Evolutionary conservation across 2,888 invertebrate genomes (phyloP).

Genomic region (Prosapia bicincta): DNA sequence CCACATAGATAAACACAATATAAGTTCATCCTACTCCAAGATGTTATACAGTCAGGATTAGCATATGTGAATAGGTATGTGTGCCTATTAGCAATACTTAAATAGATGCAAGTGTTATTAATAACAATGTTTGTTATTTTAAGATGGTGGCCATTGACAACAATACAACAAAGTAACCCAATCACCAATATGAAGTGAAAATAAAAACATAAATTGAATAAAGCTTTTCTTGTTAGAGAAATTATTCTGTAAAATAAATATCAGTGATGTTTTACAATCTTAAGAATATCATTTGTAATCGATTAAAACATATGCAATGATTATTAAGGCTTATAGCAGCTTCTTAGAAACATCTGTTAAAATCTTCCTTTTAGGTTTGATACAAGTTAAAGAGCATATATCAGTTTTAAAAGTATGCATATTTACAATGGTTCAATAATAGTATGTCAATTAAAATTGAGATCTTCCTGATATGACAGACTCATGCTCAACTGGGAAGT

Average conservation of each 20-base stretch:
- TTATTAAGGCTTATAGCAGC: neutral
- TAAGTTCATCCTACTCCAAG: too few species aligned
- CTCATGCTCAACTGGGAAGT: neutral
- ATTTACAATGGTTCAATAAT: neutral
- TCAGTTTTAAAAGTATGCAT: neutral
- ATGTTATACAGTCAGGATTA: too few species aligned
- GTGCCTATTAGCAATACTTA: too few species aligned
- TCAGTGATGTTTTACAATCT: neutral
- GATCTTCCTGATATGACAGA: neutral
- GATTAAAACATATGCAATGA: neutral
- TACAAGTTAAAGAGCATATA: neutral
- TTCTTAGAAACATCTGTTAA: neutral
- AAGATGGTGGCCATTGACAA: too few species aligned
- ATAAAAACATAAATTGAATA: neutral
- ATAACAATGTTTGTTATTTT: too few species aligned
- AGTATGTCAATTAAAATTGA: neutral
- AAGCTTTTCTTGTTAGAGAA: neutral
- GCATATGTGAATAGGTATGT: too few species aligned
- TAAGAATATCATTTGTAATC: neutral
- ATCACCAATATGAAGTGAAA: neutral
- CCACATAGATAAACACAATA: too few species aligned
- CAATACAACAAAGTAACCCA: neutral
- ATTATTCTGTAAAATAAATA: neutral
- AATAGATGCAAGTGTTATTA: too few species aligned
- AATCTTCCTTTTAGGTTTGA: neutral